These are phyloP conservation scores for Hoplodrina blanda DNA, from an alignment of 2,888 invertebrate species.

Conservation along the genomic window DNA sequence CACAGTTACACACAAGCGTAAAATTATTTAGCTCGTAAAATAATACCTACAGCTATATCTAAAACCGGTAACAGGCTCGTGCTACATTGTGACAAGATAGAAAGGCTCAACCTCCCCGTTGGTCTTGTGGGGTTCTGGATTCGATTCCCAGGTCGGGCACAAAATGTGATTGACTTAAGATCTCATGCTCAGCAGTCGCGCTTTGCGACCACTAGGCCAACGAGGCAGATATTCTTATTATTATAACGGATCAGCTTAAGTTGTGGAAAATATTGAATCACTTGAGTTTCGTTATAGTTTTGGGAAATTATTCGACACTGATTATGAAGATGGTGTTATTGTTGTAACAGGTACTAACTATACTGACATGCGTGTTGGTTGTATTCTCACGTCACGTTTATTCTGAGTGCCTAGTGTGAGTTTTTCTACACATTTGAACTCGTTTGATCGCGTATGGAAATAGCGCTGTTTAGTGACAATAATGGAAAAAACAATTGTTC, in stretches of 20 bases:
- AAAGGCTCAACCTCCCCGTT: too few relatives aligned
- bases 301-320: constrained; percentile 11
- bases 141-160: too few relatives aligned
- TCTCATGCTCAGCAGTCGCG: too few relatives aligned
- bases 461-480: too few relatives aligned
- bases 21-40: constrained; percentile 34
- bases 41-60: constrained; percentile 43
- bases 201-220: too few relatives aligned
- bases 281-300: constrained; percentile 26
- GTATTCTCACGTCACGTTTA: constrained; percentile 5
- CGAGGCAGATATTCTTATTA: too few relatives aligned
- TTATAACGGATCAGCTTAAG: constrained; percentile 53
- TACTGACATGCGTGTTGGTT: constrained; percentile 10
- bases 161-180: too few relatives aligned
- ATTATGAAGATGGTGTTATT: constrained; percentile 1
- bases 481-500: too few relatives aligned
- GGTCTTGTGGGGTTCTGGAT: too few relatives aligned
- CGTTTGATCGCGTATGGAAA: too few relatives aligned
- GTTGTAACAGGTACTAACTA: neutral
- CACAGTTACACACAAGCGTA: neutral
- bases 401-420: neutral
- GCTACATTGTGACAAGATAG: constrained; percentile 42
- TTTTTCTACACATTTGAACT: too few relatives aligned
- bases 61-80: constrained; percentile 34
- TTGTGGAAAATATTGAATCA: constrained; percentile 60